Evolutionary conservation across 2,113 vertebrate genomes (phyloP).

Genomic region (Brachypodius melanocephalos): DNA sequence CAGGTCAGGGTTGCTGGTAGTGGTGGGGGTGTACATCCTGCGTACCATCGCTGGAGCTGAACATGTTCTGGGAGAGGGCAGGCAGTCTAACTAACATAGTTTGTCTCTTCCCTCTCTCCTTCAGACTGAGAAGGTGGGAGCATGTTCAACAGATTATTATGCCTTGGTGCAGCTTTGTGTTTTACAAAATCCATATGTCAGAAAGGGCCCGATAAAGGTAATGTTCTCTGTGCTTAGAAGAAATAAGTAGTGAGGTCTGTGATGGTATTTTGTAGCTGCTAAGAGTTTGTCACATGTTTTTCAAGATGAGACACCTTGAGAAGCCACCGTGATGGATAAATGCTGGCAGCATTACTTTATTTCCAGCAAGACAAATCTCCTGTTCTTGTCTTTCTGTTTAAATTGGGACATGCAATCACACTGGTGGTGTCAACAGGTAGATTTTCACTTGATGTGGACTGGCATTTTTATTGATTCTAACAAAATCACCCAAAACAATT

Average conservation of each 20-base stretch:
- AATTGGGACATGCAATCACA: not conserved
- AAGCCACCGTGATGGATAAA: not conserved
- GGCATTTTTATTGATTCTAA: not conserved
- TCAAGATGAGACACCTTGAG: not conserved
- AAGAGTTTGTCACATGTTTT: not conserved
- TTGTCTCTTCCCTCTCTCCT: not conserved
- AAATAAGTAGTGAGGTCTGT: not conserved
- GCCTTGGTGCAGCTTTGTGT: not conserved
- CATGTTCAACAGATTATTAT: not conserved
- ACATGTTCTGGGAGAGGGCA: not conserved
- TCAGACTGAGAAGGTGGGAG: not conserved
- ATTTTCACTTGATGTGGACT: not conserved
- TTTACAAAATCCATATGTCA: not conserved
- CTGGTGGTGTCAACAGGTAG: not conserved
- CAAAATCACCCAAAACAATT: not conserved
- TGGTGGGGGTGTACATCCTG: not conserved
- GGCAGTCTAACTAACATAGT: not conserved
- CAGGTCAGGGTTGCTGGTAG: accelerated
- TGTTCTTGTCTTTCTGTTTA: not conserved
- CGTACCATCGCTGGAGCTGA: not conserved
- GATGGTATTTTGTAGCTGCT: not conserved
- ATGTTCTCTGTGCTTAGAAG: not conserved
- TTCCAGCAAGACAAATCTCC: not conserved
- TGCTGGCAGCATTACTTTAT: not conserved
- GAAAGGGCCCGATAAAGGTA: not conserved